Evolutionary conservation across 1,140 invertebrate species (phyloP).

Genomic region (Palaemon carinicauda): DNA sequence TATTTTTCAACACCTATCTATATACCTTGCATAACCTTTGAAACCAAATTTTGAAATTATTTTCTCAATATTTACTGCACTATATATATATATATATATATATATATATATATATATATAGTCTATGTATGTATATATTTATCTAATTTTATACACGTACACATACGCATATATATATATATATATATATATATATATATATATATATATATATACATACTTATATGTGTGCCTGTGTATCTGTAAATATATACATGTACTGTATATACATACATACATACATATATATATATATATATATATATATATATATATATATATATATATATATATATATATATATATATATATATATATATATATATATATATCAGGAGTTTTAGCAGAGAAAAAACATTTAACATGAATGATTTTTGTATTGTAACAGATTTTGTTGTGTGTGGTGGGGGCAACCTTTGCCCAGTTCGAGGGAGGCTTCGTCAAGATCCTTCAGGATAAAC

Average conservation of each 20-base stretch:
- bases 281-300: neutral
- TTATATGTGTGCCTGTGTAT: neutral
- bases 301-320: neutral
- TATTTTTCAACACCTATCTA: neutral
- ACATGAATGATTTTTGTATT: neutral
- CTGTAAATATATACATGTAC: neutral
- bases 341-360: neutral
- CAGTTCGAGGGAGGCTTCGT: conserved; percentile 51
- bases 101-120: too few relatives aligned
- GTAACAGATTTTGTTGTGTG: conserved; percentile 26
- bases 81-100: neutral
- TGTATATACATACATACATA: neutral
- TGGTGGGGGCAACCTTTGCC: conserved; percentile 18
- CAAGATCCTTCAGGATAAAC: conserved; percentile 56
- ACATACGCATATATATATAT: neutral
- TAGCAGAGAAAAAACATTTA: too few relatives aligned
- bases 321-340: neutral
- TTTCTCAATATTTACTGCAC: too few relatives aligned
- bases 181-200: neutral
- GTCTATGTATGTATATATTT: neutral
- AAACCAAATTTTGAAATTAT: too few relatives aligned
- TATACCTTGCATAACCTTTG: neutral
- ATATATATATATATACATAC: neutral
- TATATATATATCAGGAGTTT: neutral
- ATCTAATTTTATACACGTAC: neutral